These are phyloP conservation scores for Aporophyla nigra DNA, from an alignment of 2,888 invertebrate genomes.

Conservation along the genomic window DNA sequence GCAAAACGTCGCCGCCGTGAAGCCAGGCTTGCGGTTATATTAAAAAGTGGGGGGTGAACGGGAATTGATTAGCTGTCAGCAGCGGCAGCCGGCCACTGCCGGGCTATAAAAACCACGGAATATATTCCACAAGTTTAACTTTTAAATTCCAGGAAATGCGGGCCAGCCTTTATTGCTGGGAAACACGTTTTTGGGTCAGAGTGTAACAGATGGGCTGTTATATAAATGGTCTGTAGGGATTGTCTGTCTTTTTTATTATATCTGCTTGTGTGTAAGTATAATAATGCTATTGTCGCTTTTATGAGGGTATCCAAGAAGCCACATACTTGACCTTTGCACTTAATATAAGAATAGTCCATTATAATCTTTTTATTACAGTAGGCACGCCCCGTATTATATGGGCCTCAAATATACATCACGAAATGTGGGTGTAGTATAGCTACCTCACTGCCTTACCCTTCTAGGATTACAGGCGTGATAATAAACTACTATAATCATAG, in stretches of 20 bases:
- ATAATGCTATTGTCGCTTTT: conserved; percentile 26
- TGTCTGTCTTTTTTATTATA: conserved; percentile 3
- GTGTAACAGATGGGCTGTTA: conserved; percentile 37
- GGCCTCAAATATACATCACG: not conserved
- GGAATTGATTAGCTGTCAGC: conserved; percentile 81
- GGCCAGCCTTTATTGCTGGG: conserved; percentile 17
- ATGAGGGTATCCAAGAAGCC: conserved; percentile 19
- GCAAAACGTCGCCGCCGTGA: conserved; percentile 53
- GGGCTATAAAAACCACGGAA: conserved; percentile 55
- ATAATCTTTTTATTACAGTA: not conserved
- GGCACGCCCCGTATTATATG: not conserved
- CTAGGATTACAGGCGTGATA: not conserved
- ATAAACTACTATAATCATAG: not conserved
- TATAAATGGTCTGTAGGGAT: conserved; percentile 14
- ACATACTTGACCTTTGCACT: conserved; percentile 17
- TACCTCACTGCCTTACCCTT: not conserved
- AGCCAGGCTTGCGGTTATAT: conserved; percentile 70
- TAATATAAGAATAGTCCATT: not conserved
- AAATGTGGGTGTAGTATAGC: not conserved
- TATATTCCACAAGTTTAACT: conserved; percentile 25
- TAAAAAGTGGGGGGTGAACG: conserved; percentile 72
- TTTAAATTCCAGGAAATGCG: conserved; percentile 13
- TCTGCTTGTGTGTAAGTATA: conserved; percentile 19
- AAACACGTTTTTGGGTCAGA: conserved; percentile 32
- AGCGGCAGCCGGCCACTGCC: conserved; percentile 46